Percentiles rank a stretch among this genome's conserved stretches.
phyloP scores from a whole-genome alignment of 2,888 invertebrate genomes.

The Diarsia rubi region DNA sequence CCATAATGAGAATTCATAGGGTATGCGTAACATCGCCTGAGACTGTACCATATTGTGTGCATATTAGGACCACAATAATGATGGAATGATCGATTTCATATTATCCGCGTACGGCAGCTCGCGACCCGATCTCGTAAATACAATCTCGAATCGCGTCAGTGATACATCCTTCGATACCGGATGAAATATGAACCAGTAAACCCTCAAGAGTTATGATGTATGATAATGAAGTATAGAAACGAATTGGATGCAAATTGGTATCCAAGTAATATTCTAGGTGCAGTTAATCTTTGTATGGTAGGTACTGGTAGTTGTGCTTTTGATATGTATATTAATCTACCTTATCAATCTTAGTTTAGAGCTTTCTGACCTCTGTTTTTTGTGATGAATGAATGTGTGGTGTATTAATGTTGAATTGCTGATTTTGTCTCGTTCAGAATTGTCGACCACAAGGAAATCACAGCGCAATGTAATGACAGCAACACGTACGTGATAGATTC shows the following conservation, averaged over 20 bases:
- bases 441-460: constrained; percentile 85
- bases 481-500: constrained; percentile 87
- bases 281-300: constrained; percentile 67
- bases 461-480: constrained; percentile 83
- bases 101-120: constrained; percentile 78
- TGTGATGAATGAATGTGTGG: constrained; percentile 23
- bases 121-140: constrained; percentile 84
- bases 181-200: constrained; percentile 86
- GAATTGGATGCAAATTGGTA: constrained; percentile 73
- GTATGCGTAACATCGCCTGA: constrained; percentile 65
- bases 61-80: constrained; percentile 75
- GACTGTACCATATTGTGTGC: constrained; percentile 74
- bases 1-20: constrained; percentile 61
- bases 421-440: constrained; percentile 67
- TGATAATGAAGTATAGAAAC: constrained; percentile 78
- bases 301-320: constrained; percentile 51
- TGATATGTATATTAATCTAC: constrained; percentile 49
- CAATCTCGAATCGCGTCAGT: constrained; percentile 81
- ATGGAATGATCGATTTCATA: constrained; percentile 76
- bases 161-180: constrained; percentile 85
- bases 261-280: constrained; percentile 75
- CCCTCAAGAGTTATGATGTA: constrained; percentile 83
- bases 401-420: constrained; percentile 21
- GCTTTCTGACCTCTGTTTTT: constrained; percentile 30
- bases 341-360: constrained; percentile 48